Evolutionary conservation across 2,797 vertebrate species (phyloP).

Genomic region (Orestias chungarensis): DNA sequence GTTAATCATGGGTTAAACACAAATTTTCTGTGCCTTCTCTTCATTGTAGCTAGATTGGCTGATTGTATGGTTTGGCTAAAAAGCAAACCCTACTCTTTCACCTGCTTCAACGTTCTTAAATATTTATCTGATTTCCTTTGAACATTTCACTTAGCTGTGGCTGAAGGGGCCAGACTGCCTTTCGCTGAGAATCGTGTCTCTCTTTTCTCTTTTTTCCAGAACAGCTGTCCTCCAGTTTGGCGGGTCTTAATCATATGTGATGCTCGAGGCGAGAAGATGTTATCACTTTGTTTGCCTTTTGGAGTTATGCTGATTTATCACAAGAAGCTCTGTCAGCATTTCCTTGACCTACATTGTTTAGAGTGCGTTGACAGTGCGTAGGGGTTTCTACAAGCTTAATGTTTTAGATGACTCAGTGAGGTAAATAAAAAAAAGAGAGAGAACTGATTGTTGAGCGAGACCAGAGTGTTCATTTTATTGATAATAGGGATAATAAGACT

Average conservation of each 20-base stretch:
- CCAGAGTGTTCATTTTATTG: background rate
- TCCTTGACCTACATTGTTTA: conserved; percentile 70
- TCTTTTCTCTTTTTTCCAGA: background rate
- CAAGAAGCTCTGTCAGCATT: conserved; percentile 62
- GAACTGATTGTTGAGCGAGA: background rate
- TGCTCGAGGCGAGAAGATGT: conserved; percentile 26
- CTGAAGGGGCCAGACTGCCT: background rate
- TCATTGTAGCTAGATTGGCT: background rate
- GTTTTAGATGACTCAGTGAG: conserved; percentile 4
- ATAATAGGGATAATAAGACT: no score
- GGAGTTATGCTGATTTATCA: conserved; percentile 36
- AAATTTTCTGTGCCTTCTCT: background rate
- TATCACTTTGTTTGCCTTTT: conserved; percentile 30
- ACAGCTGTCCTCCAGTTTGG: conserved; percentile 12
- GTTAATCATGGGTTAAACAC: background rate
- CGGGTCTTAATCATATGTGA: conserved; percentile 7
- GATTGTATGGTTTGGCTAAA: background rate
- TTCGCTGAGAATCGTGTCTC: background rate
- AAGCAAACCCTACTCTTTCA: background rate
- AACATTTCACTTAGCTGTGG: background rate
- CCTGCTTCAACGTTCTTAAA: background rate
- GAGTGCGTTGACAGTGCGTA: conserved; percentile 17
- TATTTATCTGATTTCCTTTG: background rate
- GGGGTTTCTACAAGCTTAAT: conserved; percentile 10
- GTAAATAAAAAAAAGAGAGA: background rate